These are phyloP conservation scores for Diaphora mendica DNA, from an alignment of 2,888 invertebrate genomes.

Conservation along the genomic window DNA sequence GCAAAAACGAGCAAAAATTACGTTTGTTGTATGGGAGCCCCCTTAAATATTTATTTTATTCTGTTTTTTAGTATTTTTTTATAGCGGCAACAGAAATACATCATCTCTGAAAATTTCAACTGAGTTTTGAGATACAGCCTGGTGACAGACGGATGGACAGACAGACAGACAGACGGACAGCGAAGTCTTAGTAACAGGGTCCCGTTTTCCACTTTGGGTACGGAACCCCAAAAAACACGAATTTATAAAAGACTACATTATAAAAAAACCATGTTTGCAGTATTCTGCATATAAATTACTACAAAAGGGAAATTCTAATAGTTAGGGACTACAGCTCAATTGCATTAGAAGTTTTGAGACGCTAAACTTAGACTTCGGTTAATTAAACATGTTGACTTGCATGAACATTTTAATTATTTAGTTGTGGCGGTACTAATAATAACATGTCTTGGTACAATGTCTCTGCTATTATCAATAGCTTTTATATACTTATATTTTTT, in stretches of 20 bases:
- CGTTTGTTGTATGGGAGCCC: too few relatives aligned
- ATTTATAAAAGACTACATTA: conserved; percentile 16
- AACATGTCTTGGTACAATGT: background rate
- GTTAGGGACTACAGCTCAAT: conserved; percentile 18
- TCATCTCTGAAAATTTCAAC: too few relatives aligned
- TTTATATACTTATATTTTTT: too few relatives aligned
- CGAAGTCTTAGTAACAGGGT: too few relatives aligned
- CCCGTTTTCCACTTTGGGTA: too few relatives aligned
- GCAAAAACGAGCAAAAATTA: too few relatives aligned
- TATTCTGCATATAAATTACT: conserved; percentile 20
- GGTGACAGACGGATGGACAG: too few relatives aligned
- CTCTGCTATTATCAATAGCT: background rate
- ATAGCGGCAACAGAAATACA: too few relatives aligned
- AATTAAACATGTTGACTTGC: conserved; percentile 22
- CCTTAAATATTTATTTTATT: too few relatives aligned
- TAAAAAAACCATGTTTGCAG: conserved; percentile 17
- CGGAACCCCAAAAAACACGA: background rate
- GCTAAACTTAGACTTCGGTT: conserved; percentile 24
- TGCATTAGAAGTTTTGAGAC: conserved; percentile 24
- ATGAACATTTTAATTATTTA: conserved; percentile 13
- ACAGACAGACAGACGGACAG: too few relatives aligned
- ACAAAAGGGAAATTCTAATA: conserved; percentile 14
- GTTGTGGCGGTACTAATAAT: background rate
- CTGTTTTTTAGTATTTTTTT: too few relatives aligned
- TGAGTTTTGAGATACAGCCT: too few relatives aligned